phyloP scores from a whole-genome alignment of 1,140 invertebrate species.

The Brachionus plicatilis region DNA sequence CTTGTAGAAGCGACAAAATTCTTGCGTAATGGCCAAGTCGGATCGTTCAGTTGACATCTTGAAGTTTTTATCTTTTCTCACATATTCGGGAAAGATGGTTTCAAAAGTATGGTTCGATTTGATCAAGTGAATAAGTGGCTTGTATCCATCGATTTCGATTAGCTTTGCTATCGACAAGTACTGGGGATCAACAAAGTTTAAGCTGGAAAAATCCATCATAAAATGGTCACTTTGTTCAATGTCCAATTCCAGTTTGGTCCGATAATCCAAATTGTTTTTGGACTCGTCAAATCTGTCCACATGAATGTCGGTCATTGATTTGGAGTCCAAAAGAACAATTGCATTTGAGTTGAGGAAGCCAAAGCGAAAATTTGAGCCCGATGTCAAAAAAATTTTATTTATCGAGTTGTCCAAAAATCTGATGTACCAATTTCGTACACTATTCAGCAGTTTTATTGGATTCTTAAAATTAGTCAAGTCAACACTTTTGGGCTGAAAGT shows the following conservation, averaged over 20 bases:
- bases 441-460: neutral
- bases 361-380: constrained; percentile 24
- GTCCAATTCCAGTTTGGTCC: constrained; percentile 2
- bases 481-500: neutral
- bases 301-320: neutral
- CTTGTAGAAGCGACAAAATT: constrained; percentile 35
- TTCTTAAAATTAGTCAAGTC: neutral
- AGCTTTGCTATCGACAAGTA: neutral
- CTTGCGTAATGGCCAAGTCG: neutral
- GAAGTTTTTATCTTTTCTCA: neutral
- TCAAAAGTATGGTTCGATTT: neutral
- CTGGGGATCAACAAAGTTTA: neutral
- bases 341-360: neutral
- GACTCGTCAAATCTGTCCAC: neutral
- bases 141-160: constrained; percentile 28
- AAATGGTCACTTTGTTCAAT: neutral
- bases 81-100: neutral
- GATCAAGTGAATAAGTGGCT: neutral
- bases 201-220: neutral
- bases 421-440: neutral
- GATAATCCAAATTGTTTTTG: neutral
- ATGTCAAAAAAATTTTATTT: constrained; percentile 10
- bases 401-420: constrained; percentile 1
- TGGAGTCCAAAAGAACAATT: neutral
- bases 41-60: neutral